phyloP scores from a whole-genome alignment of 2,113 vertebrate species.

The Phoenicopterus ruber region DNA sequence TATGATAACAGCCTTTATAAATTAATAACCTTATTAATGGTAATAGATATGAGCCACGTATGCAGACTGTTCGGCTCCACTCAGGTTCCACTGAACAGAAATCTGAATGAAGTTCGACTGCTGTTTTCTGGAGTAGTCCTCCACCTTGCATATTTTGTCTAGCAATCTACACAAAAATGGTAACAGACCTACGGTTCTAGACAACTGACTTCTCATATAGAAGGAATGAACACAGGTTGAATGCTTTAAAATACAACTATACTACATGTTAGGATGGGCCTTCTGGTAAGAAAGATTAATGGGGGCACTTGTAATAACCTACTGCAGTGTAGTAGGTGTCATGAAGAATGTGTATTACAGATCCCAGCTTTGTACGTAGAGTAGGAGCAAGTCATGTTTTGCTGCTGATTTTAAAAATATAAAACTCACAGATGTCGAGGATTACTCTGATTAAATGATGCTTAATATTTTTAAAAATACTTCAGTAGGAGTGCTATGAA shows the following conservation, averaged over 20 bases:
- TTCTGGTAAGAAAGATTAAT: neutral
- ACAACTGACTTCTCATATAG: neutral
- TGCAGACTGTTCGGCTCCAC: neutral
- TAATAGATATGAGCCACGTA: neutral
- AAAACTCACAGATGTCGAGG: neutral
- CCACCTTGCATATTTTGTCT: neutral
- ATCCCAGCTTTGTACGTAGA: neutral
- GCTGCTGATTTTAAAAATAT: neutral
- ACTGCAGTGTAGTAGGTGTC: neutral
- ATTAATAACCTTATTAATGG: conserved; percentile 1
- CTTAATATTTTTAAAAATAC: neutral
- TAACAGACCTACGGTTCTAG: neutral
- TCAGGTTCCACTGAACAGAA: neutral
- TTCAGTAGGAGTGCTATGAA: neutral
- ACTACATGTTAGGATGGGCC: neutral
- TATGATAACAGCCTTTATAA: neutral
- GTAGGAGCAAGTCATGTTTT: neutral
- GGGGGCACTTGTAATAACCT: neutral
- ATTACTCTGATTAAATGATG: neutral
- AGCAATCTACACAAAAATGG: neutral
- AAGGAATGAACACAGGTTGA: neutral
- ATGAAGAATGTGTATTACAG: neutral
- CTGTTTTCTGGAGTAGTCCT: neutral
- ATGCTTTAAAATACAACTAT: neutral
- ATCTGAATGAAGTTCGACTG: neutral